Evolutionary conservation across 2,888 invertebrate genomes (phyloP).

Genomic region (Orgyia antiqua): DNA sequence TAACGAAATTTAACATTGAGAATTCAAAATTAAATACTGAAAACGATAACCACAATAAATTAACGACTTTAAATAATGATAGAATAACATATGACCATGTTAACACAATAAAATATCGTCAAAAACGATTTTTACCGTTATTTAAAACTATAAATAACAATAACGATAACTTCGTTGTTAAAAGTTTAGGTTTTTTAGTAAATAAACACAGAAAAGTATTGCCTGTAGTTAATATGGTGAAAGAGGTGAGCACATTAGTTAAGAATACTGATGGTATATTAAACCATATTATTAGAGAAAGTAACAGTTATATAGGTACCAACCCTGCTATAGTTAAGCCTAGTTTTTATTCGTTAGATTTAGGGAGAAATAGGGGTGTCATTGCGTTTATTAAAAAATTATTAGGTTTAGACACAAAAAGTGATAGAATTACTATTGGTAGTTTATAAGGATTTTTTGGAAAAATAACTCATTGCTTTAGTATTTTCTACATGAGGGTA

Average conservation of each 20-base stretch:
- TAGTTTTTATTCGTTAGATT: slow-evolving; percentile 40
- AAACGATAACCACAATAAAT: not conserved
- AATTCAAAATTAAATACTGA: not conserved
- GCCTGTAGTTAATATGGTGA: slow-evolving; percentile 49
- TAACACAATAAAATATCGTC: slow-evolving; percentile 24
- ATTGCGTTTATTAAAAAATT: slow-evolving; percentile 44
- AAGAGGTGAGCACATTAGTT: slow-evolving; percentile 56
- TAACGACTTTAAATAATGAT: not conserved
- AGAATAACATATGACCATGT: no score
- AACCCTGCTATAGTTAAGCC: slow-evolving; percentile 30
- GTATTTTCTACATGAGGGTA: no score
- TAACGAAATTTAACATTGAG: not conserved
- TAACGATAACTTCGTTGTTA: slow-evolving; percentile 40
- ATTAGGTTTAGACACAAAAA: slow-evolving; percentile 40
- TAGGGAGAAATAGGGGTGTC: slow-evolving; percentile 38
- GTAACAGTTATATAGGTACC: slow-evolving; percentile 49
- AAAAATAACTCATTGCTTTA: no score
- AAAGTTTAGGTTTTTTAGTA: slow-evolving; percentile 43
- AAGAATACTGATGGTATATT: slow-evolving; percentile 49
- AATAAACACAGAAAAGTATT: slow-evolving; percentile 40
- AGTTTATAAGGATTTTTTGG: no score
- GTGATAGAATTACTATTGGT: slow-evolving; percentile 43
- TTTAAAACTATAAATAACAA: slow-evolving; percentile 29
- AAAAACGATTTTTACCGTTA: slow-evolving; percentile 45
- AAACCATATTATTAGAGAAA: slow-evolving; percentile 45